phyloP scores from a whole-genome alignment of 2,113 vertebrate species.

The Candoia aspera region DNA sequence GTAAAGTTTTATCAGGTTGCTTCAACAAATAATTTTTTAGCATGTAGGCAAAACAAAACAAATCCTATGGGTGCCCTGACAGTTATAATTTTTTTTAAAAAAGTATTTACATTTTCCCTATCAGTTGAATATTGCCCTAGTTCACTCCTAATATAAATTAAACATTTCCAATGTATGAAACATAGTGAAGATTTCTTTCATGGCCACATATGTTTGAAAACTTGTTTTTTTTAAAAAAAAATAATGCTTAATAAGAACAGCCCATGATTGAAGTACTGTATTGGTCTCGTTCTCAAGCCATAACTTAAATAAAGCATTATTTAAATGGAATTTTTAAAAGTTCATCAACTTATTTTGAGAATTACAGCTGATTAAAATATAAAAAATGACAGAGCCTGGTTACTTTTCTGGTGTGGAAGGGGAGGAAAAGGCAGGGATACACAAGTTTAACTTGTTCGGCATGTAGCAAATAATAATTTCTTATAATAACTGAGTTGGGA shows the following conservation, averaged over 20 bases:
- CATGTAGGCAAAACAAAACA: not conserved
- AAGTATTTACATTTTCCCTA: too few species aligned
- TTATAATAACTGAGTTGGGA: not conserved
- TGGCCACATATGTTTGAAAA: not conserved
- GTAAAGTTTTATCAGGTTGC: not conserved
- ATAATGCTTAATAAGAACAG: too few species aligned
- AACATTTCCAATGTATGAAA: not conserved
- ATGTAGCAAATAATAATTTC: not conserved
- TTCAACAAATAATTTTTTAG: not conserved
- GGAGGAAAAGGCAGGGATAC: not conserved
- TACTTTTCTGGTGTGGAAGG: not conserved
- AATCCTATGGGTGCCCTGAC: not conserved
- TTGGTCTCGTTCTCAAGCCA: not conserved
- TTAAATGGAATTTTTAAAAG: not conserved
- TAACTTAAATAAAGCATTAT: not conserved
- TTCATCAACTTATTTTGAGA: not conserved
- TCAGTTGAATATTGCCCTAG: not conserved
- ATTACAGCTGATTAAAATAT: not conserved
- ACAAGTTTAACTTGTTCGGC: not conserved
- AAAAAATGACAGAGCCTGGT: not conserved
- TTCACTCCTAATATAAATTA: not conserved
- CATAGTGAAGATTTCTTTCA: not conserved
- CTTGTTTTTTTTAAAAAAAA: not conserved
- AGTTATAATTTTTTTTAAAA: not conserved
- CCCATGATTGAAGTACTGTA: too few species aligned